Base-by-base conservation (phyloP, 2,888 invertebrate genomes). In the Megamerina dolium region DNA sequence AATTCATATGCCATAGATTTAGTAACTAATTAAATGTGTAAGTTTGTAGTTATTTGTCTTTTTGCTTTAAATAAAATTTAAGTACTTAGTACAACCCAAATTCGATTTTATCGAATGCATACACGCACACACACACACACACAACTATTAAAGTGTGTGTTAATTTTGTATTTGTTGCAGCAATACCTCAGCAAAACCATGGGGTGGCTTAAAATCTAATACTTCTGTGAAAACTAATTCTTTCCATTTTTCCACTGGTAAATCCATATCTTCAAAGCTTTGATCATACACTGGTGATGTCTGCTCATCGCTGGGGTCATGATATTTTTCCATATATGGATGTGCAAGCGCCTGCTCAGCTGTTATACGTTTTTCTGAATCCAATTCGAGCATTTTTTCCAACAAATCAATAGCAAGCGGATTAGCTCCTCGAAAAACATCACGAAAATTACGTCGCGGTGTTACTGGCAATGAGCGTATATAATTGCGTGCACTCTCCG, bases 261-360 rank as follows among this genome's bases (percentile, higher is more conserved):
- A 78, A 60, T 91, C 87, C 80, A 91, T 87, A 61, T 93, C 92
- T 74, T 96, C 95, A 68, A 94, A 95, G 66, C 92, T 91, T 74
- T 94, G 89, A 75, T 95, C 94, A 68, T 94, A 93, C 10, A 86
- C 80, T 46, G 86, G 84, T 17, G 95, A 93, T 40, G 80, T 80
- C 3, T 94, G 94, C 73, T 95, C 94, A 72, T 97, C 96, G 9
- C 83, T 84, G 4, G 97, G 96, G 75, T 99, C 99, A 13, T 97
- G 93, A 75, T 97, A 99, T 69, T 94, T 82, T 49, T 85, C 78
- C 57, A 99, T 78, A 72, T 99, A 71, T 26, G 61, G 57, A 53
- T 72, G 72, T n/a, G 69, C 70, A 31, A 72, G 52, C 0, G 72
- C 72, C 39, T 71, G 64, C 53, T 82, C 82, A 0, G 89, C 90